Evolutionary conservation across 2,797 vertebrate genomes (phyloP), one percentile per base, ranked within the genome.

Genomic region (Heliangelus exortis): DNA sequence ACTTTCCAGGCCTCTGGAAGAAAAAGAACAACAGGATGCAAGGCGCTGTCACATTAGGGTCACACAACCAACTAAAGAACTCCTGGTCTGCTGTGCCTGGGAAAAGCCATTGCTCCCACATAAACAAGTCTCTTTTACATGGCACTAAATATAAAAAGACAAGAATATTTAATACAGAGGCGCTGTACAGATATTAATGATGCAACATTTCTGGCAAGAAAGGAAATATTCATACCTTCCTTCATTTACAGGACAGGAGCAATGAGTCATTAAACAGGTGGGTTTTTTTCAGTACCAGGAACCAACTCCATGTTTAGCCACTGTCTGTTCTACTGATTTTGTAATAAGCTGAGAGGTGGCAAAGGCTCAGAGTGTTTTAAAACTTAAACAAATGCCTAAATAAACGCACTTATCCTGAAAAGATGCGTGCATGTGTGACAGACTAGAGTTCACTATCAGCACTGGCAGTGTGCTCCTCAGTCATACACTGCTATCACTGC

Each of bases 171-270:
- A 77, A 93, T 57, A 88, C 25, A 47, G 48, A 51, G 90, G 61
- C 90, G 16, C 36, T 57, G 28, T 63, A 43, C 51, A 61, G 47
- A 58, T 73, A 86, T 79, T 66, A 88, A 84, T 66, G 67, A 94
- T 68, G 66, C 22, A 91, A 65, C 53, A 65, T 53, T 89, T 77
- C 61, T 74, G 29, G 36, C 69, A 86, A 66, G 54, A 84, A 88
- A 77, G 77, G 77, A 94, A 92, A 92, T 93, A 94, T 92, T 90
- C 69, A 94, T 76, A 87, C 51, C 34, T 63, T 50, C 41, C 50
- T 75, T 79, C 68, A 76, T 69, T 89, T 79, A 63, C 4, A 41
- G 43, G 22, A 45, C 47, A 89, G 33, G 31, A 86, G n/a, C 39
- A 66, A 13, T 26, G 21, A 81, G 34, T 61, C 39, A 53, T 71